Evolutionary conservation across 1,140 invertebrate species (phyloP), one percentile per base, ranked within the genome.

Genomic region (Camponotus pennsylvanicus): DNA sequence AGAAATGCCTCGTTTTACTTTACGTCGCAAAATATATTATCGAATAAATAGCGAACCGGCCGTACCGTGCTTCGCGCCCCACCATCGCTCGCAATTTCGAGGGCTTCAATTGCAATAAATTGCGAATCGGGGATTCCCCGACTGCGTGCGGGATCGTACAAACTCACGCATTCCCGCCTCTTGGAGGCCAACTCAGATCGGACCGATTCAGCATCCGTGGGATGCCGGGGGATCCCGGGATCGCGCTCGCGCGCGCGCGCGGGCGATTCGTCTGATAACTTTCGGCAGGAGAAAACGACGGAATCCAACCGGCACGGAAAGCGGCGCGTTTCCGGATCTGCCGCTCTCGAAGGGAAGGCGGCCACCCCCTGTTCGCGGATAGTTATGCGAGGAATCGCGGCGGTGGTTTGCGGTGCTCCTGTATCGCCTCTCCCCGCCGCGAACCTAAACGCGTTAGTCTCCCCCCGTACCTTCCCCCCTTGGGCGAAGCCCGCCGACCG

Each of bases 111-210:
- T 13, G 79, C 79, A 61, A 61, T 83, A 75, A 83, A 61, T 75
- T 55, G 27, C 27, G 69, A 40, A 67, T 37, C 63, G 32, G 52
- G 18, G 27, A 61, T 73, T 59, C 55, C 79, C 40, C 67, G 69
- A 34, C 27, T n/a, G 52, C 67, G 69, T 27, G 55, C 37, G 52
- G 40, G 1, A 73, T 82, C 78, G 67, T 45, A 52, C 49, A 82
- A 89, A 89, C 88, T 89, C 88, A 27, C 87, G 87, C 73, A 77
- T 85, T 76, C 70, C 55, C 27, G 27, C 61, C 55, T 8, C 64
- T 18, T 57, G 61, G 67, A 82, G 27, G 27, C 59, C 32, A 42
- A 57, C 66, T 32, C 70, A 63, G 49, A 18, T 18, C 71, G 59
- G 13, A 27, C 9, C 69, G 64, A 49, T 63, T 71, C 42, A 67